Conservation (phyloP, 2,113 vertebrate species). For the Petrocephalus zakoni region DNA sequence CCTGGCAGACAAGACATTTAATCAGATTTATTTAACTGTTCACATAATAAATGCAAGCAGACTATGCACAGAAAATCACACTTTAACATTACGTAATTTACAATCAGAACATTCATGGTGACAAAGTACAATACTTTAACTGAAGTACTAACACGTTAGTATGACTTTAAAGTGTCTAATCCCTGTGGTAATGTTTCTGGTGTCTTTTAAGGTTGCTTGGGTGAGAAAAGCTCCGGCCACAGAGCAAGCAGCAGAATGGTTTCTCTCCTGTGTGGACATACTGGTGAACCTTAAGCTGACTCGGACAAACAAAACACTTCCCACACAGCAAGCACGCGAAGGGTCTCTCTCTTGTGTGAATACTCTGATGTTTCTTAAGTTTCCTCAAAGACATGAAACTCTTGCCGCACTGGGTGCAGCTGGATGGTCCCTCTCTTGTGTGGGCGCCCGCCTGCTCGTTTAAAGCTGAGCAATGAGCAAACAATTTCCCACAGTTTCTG, state of each 20-base stretch:
- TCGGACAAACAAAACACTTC: conserved; percentile 52
- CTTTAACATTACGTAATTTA: background rate
- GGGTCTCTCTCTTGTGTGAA: conserved; percentile 6
- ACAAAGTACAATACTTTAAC: background rate
- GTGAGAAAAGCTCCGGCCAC: conserved; percentile 46
- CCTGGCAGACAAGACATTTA: background rate
- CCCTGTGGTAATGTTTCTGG: conserved; percentile 45
- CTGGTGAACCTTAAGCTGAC: conserved; percentile 50
- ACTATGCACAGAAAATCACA: background rate
- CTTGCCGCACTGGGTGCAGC: conserved; percentile 12
- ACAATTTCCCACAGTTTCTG: background rate
- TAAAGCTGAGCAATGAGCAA: background rate
- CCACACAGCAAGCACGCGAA: conserved; percentile 42
- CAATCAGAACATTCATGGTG: background rate
- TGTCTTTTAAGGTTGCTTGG: conserved; percentile 55
- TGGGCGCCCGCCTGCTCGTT: background rate
- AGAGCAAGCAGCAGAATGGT: conserved; percentile 46
- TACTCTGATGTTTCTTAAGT: conserved; percentile 10
- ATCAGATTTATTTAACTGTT: background rate
- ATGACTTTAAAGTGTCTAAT: background rate
- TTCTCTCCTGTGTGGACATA: conserved; percentile 42
- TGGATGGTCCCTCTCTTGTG: background rate
- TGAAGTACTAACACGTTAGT: background rate
- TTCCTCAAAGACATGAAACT: background rate
- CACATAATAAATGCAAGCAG: background rate